phyloP scores from a whole-genome alignment of 2,113 vertebrate species.

The Halcyon senegalensis region DNA sequence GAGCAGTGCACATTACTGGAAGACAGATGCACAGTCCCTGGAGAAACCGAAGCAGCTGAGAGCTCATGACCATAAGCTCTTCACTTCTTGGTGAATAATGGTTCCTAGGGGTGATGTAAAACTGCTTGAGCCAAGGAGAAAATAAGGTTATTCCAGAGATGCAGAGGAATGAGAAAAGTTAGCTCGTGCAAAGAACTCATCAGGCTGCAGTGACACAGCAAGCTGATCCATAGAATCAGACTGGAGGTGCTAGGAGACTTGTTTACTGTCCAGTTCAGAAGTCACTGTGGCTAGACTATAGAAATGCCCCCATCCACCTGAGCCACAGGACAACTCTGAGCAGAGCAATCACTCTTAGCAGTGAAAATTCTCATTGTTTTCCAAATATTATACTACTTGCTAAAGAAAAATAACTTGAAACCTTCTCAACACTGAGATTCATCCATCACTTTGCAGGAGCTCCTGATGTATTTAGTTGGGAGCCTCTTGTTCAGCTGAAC shows the following conservation, averaged over 20 bases:
- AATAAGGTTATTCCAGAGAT: neutral
- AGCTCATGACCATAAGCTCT: neutral
- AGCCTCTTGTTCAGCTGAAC: conserved; percentile 7
- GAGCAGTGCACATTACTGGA: neutral
- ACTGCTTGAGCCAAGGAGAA: neutral
- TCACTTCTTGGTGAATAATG: neutral
- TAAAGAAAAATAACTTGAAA: neutral
- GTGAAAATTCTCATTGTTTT: neutral
- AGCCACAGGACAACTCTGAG: neutral
- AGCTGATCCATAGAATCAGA: neutral
- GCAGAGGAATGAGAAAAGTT: neutral
- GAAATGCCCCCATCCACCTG: neutral
- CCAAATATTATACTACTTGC: neutral
- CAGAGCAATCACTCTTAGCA: neutral
- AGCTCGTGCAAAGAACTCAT: neutral
- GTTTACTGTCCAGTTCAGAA: neutral
- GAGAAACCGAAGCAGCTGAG: neutral
- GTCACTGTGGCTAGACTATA: neutral
- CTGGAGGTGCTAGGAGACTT: neutral
- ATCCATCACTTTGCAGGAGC: neutral
- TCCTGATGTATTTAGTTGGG: neutral
- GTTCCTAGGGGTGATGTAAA: neutral
- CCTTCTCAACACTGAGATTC: neutral
- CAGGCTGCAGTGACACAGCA: neutral
- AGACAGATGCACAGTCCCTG: neutral